These are phyloP conservation scores for Melangyna quadrimaculata DNA, from an alignment of 2,888 invertebrate species.

Conservation along the genomic window DNA sequence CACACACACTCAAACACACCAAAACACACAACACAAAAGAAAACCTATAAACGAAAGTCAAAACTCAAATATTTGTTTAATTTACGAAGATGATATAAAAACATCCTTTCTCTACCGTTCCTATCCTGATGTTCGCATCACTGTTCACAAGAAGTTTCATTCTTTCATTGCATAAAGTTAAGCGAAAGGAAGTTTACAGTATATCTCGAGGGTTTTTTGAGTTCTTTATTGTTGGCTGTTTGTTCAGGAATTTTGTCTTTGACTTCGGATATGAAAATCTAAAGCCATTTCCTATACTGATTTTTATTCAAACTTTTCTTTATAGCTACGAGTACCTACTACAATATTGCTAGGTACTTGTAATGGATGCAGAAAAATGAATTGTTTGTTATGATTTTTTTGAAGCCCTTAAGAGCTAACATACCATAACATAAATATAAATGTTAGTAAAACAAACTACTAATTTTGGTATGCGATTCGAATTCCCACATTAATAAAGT, in stretches of 20 bases:
- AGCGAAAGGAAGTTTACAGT: conserved; percentile 1
- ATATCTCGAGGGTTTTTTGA: not conserved
- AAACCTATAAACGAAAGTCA: conserved; percentile 22
- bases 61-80: conserved; percentile 29
- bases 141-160: not conserved
- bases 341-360: not conserved
- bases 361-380: conserved; percentile 4
- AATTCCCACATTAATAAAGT: too few species aligned
- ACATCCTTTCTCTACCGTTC: conserved; percentile 4
- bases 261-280: not conserved
- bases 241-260: not conserved
- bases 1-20: too few species aligned
- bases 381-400: not conserved
- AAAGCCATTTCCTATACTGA: not conserved
- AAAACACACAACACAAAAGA: not conserved
- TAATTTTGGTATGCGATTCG: too few species aligned
- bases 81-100: conserved; percentile 21
- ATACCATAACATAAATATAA: not conserved
- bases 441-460: too few species aligned
- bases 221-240: conserved; percentile 10
- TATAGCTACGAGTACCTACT: not conserved
- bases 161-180: not conserved
- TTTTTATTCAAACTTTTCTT: not conserved
- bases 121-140: not conserved
- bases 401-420: not conserved